A percentile compares a stretch with the other conserved stretches of the same genome.
phyloP scores from a whole-genome alignment of 1,140 invertebrate genomes.

The Caenorhabditis elegans region WBcel235 BX284605.5:11089001-11089500 shows the following conservation, averaged over 20 bases:
- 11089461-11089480: neutral
- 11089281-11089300: neutral
- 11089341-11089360: constrained; percentile 24
- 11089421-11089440: neutral
- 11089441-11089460: neutral
- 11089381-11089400: neutral
- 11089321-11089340: constrained; percentile 20
- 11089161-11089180: constrained; percentile 1
- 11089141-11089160: constrained; percentile 29
- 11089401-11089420: neutral
- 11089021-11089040: neutral
- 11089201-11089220: constrained; percentile 15
- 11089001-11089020: neutral
- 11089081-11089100: neutral
- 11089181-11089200: constrained; percentile 2
- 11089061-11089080: neutral
- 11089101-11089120: too few species aligned
- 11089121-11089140: constrained; percentile 25
- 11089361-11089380: neutral
- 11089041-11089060: neutral
- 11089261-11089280: neutral
- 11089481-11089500: neutral
- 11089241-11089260: neutral
- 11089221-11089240: neutral
- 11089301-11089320: neutral